A percentile compares a stretch with the other conserved stretches of the same genome.
Evolutionary conservation across 2,113 vertebrate species (phyloP).

Genomic region (Hepsetus odoe): DNA sequence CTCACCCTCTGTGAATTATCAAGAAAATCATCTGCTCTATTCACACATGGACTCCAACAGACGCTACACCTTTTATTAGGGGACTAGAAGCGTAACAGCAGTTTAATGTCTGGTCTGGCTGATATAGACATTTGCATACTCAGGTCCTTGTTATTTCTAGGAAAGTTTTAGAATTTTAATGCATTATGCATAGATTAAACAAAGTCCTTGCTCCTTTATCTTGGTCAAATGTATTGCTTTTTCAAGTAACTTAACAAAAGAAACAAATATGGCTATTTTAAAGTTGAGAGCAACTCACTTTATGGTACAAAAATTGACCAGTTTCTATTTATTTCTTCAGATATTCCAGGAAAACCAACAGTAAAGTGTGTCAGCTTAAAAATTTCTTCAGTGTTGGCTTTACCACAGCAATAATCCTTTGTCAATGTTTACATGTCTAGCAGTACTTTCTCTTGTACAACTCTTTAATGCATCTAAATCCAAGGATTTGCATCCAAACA

Average conservation of each 20-base stretch:
- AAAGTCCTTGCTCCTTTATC: no score
- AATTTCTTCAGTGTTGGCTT: neutral
- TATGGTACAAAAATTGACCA: neutral
- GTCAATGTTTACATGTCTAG: neutral
- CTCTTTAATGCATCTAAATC: neutral
- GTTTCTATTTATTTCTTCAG: neutral
- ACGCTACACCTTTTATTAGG: no score
- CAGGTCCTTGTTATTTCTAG: no score
- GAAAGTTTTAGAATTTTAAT: no score
- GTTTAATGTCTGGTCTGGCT: no score
- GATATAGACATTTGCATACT: no score
- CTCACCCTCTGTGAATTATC: no score
- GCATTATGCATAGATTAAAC: no score
- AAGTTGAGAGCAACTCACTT: neutral
- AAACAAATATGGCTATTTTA: neutral
- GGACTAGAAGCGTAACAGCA: no score
- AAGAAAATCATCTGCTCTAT: no score
- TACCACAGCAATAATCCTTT: neutral
- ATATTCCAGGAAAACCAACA: neutral
- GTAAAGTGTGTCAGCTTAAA: neutral
- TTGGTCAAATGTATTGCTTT: conserved; percentile 14
- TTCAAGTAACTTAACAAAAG: neutral
- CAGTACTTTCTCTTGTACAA: neutral
- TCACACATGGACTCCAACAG: no score
- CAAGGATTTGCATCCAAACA: neutral